Evolutionary conservation across 2,888 invertebrate genomes (phyloP), one percentile per base, ranked within the genome.

Genomic region (Apamea sordens): DNA sequence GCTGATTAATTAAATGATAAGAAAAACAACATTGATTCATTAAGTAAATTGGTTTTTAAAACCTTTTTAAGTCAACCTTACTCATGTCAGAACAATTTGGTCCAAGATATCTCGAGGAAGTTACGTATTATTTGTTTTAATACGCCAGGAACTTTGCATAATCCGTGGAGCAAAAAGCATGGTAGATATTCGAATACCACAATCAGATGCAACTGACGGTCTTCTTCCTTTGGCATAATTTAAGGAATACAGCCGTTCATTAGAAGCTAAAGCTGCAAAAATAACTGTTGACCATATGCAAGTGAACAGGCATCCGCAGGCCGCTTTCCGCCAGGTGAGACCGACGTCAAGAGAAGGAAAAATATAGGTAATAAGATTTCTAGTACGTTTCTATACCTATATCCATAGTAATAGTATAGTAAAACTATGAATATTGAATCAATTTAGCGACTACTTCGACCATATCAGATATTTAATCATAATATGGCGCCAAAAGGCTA

Each of bases 1-100:
- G 91, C 91, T 91, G 94, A 95, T 95, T 94, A 94, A 95, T 94
- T 95, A 94, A 94, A 93, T 93, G 94, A 95, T 95, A 94, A 91
- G 85, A 83, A 86, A 86, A 82, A 88, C 80, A 89, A 89, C 91
- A 92, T 92, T 93, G 91, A 94, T 93, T 94, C 90, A 93, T 93
- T 92, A 91, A 91, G 88, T 72, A 90, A 90, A 91, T 89, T 86
- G 88, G 86, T 91, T 91, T 90, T 92, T 88, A 80, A 88, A 87
- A 83, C 83, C 77, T 90, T 87, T 86, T 88, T 88, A 73, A 89
- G 89, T 91, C 88, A 88, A 89, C 88, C 89, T 90, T 90, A 89
- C 91, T 91, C 90, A 87, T 72, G 80, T 78, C 79, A 77, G 69
- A 71, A 75, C 21, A 67, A 77, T 82, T 86, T 82, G 50, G 79